Conservation (phyloP, 2,797 vertebrate species). For the Tapera naevia region DNA sequence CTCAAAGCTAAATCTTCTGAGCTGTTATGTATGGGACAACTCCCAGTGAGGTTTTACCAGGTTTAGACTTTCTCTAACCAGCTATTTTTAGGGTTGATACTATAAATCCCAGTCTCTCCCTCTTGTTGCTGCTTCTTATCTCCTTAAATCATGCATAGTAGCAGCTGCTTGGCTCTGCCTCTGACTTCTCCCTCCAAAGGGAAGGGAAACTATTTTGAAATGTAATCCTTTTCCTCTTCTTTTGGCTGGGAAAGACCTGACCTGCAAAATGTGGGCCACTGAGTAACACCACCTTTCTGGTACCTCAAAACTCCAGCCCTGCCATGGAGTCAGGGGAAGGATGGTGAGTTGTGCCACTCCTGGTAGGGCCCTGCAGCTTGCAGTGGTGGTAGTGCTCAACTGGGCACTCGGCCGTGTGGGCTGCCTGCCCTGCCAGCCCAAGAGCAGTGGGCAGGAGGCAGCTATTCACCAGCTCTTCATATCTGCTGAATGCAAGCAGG, state of each 20-base stretch:
- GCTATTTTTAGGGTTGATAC: slow-evolving; percentile 56
- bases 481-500: background rate
- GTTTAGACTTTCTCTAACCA: slow-evolving; percentile 31
- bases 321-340: fast-evolving
- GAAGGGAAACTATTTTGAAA: slow-evolving; percentile 56
- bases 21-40: background rate
- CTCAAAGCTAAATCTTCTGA: background rate
- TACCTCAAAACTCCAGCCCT: background rate
- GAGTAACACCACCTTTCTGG: background rate
- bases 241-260: slow-evolving; percentile 37
- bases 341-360: background rate
- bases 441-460: background rate
- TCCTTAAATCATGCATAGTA: slow-evolving; percentile 56
- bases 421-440: background rate
- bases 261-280: background rate
- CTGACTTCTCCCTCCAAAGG: slow-evolving; percentile 36
- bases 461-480: background rate
- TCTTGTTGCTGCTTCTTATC: slow-evolving; percentile 48
- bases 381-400: background rate
- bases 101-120: slow-evolving; percentile 38
- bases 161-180: slow-evolving; percentile 59
- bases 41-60: slow-evolving; percentile 30
- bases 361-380: background rate
- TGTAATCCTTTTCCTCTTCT: slow-evolving; percentile 41
- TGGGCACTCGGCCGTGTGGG: fast-evolving